Conservation (phyloP, 2,888 invertebrate genomes). For the Eilema griseolum region DNA sequence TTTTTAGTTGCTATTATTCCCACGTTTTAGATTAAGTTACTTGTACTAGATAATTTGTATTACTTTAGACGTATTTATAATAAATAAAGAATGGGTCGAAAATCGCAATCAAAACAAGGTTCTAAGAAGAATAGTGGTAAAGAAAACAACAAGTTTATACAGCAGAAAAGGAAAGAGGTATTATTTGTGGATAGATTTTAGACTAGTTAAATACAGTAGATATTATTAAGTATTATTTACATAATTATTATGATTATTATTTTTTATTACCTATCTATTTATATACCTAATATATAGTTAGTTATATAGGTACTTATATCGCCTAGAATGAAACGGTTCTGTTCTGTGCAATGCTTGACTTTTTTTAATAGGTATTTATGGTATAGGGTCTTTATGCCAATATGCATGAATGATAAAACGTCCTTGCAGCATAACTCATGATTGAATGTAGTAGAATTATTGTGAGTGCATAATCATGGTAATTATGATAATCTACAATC, state of each 20-base stretch:
- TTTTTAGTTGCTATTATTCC: slow-evolving; percentile 73
- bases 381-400: background rate
- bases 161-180: slow-evolving; percentile 86
- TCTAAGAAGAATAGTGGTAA: slow-evolving; percentile 73
- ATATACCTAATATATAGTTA: too few species aligned
- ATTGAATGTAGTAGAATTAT: too few species aligned
- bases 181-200: too few species aligned
- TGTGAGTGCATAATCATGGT: too few species aligned
- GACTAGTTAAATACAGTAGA: too few species aligned
- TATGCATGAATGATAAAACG: too few species aligned
- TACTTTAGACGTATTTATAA: slow-evolving; percentile 28
- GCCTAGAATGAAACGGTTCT: background rate
- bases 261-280: too few species aligned
- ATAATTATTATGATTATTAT: too few species aligned
- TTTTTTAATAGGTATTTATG: background rate
- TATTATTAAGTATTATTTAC: too few species aligned
- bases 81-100: slow-evolving; percentile 73
- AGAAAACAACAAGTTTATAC: slow-evolving; percentile 75
- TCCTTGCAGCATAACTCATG: too few species aligned
- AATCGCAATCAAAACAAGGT: slow-evolving; percentile 77
- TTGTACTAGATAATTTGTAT: slow-evolving; percentile 44
- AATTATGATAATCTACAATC: too few species aligned
- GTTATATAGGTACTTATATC: too few species aligned
- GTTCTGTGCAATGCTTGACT: background rate
- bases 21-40: slow-evolving; percentile 63